These are phyloP conservation scores for Parambassis ranga DNA, from an alignment of 2,797 vertebrate genomes.

Conservation along the genomic window DNA sequence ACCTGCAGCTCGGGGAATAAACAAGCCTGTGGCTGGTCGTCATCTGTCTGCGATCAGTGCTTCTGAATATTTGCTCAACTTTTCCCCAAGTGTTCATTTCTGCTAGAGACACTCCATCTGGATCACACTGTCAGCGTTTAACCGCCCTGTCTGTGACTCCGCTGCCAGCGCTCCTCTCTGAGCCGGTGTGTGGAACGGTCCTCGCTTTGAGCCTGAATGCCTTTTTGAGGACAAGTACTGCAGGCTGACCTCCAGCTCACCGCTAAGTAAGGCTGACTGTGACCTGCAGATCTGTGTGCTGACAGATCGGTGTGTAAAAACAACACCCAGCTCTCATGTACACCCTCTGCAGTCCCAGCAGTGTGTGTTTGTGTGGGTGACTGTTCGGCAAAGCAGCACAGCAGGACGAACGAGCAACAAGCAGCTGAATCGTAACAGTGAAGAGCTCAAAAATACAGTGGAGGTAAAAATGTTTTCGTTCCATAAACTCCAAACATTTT, in stretches of 20 bases:
- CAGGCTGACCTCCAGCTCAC: slow-evolving; percentile 4
- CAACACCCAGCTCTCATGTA: slow-evolving; percentile 7
- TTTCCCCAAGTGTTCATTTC: slow-evolving; percentile 37
- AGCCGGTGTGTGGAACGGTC: neutral
- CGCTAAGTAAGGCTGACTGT: neutral
- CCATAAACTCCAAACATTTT: no score
- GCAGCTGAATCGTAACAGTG: slow-evolving; percentile 1
- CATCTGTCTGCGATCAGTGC: slow-evolving; percentile 66
- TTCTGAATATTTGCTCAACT: slow-evolving; percentile 62
- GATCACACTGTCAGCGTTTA: slow-evolving; percentile 45
- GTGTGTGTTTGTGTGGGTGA: neutral
- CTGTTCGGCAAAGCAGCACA: slow-evolving; percentile 7
- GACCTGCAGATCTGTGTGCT: slow-evolving; percentile 18
- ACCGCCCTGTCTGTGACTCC: slow-evolving; percentile 22
- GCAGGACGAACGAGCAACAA: neutral
- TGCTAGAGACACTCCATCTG: slow-evolving; percentile 59
- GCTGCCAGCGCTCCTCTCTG: slow-evolving; percentile 25
- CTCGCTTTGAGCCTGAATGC: slow-evolving; percentile 14
- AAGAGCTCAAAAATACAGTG: no score
- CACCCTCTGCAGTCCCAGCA: slow-evolving; percentile 13
- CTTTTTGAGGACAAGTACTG: neutral
- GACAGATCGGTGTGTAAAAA: slow-evolving; percentile 44
- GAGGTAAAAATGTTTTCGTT: no score
- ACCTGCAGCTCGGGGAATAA: slow-evolving; percentile 45
- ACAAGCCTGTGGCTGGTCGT: slow-evolving; percentile 44